Evolutionary conservation across 2,888 invertebrate species (phyloP), one percentile per base, ranked within the genome.

Genomic region (Gasteruption jaculator): DNA sequence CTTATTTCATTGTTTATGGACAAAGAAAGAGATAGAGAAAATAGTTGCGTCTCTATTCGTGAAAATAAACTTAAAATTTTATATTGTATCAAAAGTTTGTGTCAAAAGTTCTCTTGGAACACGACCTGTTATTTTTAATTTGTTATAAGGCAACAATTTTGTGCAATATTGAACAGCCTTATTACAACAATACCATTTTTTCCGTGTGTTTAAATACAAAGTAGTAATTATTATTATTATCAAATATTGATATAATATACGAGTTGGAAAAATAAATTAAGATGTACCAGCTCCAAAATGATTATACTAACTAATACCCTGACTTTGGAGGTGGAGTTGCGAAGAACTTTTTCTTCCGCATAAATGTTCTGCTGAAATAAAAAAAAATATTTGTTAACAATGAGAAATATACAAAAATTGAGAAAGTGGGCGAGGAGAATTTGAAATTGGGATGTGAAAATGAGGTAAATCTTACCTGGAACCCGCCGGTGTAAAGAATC

Each of bases 341-440:
- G 36, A 71, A 71, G 41, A 65, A 71, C 43, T 68, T 71, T 49
- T 65, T 68, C 52, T 49, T 66, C 26, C 58, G 60, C 49, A 63
- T 50, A 47, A 68, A 68, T 14, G 67, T 60, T 37, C 68, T 61
- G 40, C 68, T 69, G 52, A 59, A 24, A 43, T 27, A 48, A 39
- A 39, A 33, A 36, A 38, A 39, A 37, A 26, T 12, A 40, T 38
- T 25, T 30, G 12, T 22, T 7, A 27, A 31, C 19, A 32, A 12
- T 37, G 34, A 4, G 15, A 19, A 19, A 14, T n/a, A 20, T 34
- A 30, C 25, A 24, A 47, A 33, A 37, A 20, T 11, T 20, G 12
- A 18, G n/a, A 2, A 6, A 12, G 4, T 35, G 14, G 26, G 14
- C 8, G 11, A 35, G 5, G 6, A 15, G 19, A 8, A 8, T 10